Evolutionary conservation across 2,888 invertebrate genomes (phyloP), one percentile per base, ranked within the genome.

Genomic region (Chrysolina haemoptera): DNA sequence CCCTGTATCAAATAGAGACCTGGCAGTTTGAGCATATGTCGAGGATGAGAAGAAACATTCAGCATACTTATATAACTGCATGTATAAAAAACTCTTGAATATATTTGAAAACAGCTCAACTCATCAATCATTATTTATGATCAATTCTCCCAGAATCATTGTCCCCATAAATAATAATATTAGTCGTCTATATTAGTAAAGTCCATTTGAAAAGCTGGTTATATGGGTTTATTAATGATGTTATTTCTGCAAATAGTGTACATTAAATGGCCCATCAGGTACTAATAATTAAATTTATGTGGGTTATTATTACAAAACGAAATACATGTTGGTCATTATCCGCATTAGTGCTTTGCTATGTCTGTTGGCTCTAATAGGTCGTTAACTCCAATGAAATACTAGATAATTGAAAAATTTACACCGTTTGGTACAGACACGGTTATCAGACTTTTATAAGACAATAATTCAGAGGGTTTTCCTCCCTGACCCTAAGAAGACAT

Each of bases 191-290:
- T 27, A 59, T 27, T 35, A 59, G 59, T 8, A 10, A 9, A 59
- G 10, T 59, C 59, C 59, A 59, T 59, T 59, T 59, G 35, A 59
- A 59, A 27, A 59, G 35, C 59, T 35, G 35, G 6, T 59, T 27
- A 59, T 59, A n/a, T n/a, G n/a, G 27, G 59, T 59, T 22, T 59
- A 9, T 27, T 59, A 59, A 59, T 59, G 59, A 59, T 27, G 35
- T 59, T 27, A 59, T 59, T 59, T 27, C 59, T 59, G 27, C 27
- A 35, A 59, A 59, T 59, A 35, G 27, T n/a, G 35, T 12, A 27
- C 59, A 59, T 14, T 59, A n/a, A 67, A 67, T 67, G 55, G 53
- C 18, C 67, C 67, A 67, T 67, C 53, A 67, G 53, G 53, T 67
- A 40, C 16, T 40, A 41, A 67, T 67, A 40, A 67, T 20, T 18